A percentile compares a stretch with the other conserved stretches of the same genome.
Conservation (phyloP, 2,888 invertebrate species). For the Amitus sp. region DNA sequence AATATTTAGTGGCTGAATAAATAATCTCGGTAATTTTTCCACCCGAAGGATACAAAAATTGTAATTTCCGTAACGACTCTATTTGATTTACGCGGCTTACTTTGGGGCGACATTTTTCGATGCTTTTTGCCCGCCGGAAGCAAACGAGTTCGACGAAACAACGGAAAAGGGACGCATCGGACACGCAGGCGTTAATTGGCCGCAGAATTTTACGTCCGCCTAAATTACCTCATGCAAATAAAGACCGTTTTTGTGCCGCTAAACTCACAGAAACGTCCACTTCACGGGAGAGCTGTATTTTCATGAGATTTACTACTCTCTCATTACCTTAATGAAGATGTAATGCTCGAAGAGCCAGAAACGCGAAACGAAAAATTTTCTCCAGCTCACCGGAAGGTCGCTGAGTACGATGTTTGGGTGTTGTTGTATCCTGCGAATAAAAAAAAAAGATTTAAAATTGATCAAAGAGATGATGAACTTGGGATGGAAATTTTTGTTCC, state of each 20-base stretch:
- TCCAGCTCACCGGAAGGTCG: too few relatives aligned
- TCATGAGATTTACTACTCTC: slow-evolving; percentile 57
- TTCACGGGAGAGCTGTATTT: slow-evolving; percentile 35
- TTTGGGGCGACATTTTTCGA: background rate
- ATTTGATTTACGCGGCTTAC: slow-evolving; percentile 7
- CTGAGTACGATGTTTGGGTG: too few relatives aligned
- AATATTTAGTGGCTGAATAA: slow-evolving; percentile 40
- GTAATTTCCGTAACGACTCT: slow-evolving; percentile 7
- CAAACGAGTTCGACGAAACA: background rate
- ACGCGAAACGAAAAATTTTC: slow-evolving; percentile 17
- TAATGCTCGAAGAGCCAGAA: slow-evolving; percentile 49
- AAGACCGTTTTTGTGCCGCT: slow-evolving; percentile 46
- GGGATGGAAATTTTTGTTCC: too few relatives aligned
- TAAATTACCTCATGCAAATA: slow-evolving; percentile 63
- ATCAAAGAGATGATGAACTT: too few relatives aligned
- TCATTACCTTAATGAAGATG: slow-evolving; percentile 65
- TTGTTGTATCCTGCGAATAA: too few relatives aligned
- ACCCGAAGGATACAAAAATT: slow-evolving; percentile 8
- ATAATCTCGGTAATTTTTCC: slow-evolving; percentile 30
- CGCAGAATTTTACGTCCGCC: slow-evolving; percentile 59
- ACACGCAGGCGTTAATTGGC: slow-evolving; percentile 59
- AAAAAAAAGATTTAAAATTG: too few relatives aligned
- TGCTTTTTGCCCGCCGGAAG: background rate
- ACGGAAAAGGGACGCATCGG: slow-evolving; percentile 38
- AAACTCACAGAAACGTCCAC: slow-evolving; percentile 28